Evolutionary conservation across 1,140 invertebrate genomes (phyloP), one percentile per base, ranked within the genome.

Genomic region (Drosophila chauvacae): DNA sequence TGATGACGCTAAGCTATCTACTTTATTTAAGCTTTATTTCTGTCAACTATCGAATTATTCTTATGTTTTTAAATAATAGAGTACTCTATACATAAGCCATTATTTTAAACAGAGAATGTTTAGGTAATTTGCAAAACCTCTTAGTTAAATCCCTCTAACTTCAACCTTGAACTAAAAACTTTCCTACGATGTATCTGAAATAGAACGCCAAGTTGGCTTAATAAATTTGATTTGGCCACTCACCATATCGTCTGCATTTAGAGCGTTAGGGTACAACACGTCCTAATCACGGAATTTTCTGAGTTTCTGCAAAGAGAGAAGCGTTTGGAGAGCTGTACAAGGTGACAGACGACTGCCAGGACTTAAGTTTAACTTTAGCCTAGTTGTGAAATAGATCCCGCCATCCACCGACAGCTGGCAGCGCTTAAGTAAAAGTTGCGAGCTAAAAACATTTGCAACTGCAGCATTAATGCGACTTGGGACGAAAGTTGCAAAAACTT

Each of bases 161-260:
- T 20, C 1, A 53, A 51, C 7, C 14, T 37, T 6, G 0, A 10
- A 3, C 0, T 10, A 37, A 37, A 10, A 0, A 4, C 1, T 3
- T 23, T 3, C 20, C 51, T 14, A 16, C n/a, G 7, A 23, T 57
- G 2, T 57, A 7, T 23, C 3, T 30, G 35, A 55, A 28, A 23
- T n/a, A 11, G n/a, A 23, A 7, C 30, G 7, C 33, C 10, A 60
- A 20, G 14, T 18, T 39, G 10, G 2, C 20, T 50, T 4, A 26
- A 20, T 39, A 35, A 28, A 20, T 35, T 58, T 33, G 7, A 14
- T 65, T 47, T 28, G 28, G 11, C 37, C 45, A 92, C 91, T 91
- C 73, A 92, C 91, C 91, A 92, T 92, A 92, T 92, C 91, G 91
- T 92, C 91, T 92, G 85, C 85, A 92, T 92, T 87, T 92, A 92